phyloP scores from a whole-genome alignment of 64 coral and sea anemone species.

The Orbicella faveolata region DNA sequence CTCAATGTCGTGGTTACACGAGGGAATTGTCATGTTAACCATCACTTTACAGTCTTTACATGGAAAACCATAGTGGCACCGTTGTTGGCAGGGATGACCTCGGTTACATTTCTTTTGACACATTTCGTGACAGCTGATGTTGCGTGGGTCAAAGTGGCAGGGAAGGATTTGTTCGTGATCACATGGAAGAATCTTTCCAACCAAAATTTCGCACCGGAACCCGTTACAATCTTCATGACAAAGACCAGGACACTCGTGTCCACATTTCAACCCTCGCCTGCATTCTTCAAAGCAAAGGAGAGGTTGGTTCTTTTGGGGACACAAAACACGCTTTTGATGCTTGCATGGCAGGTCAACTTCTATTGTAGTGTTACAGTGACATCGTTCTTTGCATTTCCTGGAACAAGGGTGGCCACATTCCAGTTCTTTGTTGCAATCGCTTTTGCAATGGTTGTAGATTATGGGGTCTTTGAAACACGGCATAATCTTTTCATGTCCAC shows the following conservation, averaged over 20 bases:
- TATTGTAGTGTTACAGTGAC: constrained; percentile 15
- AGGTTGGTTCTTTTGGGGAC: background rate
- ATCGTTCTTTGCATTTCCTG: background rate
- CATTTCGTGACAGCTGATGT: constrained; percentile 8
- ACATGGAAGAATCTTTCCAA: constrained; percentile 35
- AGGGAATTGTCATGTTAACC: too few species aligned
- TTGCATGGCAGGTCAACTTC: background rate
- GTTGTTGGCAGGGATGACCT: constrained; percentile 29
- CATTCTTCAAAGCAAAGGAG: constrained; percentile 6
- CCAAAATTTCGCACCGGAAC: background rate
- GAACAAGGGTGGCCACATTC: constrained; percentile 69
- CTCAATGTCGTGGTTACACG: too few species aligned
- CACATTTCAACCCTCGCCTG: constrained; percentile 13
- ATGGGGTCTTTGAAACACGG: constrained; percentile 33
- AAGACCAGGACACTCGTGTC: constrained; percentile 43
- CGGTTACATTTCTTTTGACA: constrained; percentile 11
- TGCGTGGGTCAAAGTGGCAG: constrained; percentile 8
- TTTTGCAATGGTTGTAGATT: constrained; percentile 13
- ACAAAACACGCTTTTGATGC: background rate
- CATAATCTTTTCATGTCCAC: constrained; percentile 47
- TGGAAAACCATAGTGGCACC: constrained; percentile 10
- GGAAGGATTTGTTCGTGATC: constrained; percentile 33
- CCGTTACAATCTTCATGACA: constrained; percentile 34
- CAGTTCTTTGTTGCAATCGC: constrained; percentile 17
- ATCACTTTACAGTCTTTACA: too few species aligned